Base-by-base conservation (phyloP, 2,797 vertebrate genomes). In the Lepilemur ruficaudatus region DNA sequence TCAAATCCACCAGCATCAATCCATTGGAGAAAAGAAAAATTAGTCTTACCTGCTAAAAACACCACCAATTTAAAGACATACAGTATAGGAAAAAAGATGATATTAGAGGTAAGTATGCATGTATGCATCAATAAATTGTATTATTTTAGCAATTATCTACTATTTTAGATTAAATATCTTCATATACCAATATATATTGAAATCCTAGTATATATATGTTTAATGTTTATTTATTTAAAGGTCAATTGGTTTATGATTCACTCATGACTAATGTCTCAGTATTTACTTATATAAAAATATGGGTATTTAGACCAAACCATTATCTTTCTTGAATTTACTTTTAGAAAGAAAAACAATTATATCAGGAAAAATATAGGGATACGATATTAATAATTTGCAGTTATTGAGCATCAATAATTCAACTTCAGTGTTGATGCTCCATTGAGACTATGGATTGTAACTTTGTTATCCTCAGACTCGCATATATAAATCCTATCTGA, bases 1-100 rank as follows among this genome's bases (percentile, higher is more conserved):
- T 99, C 99, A 93, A 99, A 99, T 98, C 99, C 99, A 0, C 98
- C 99, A 17, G 99, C 99, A 89, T 99, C 99, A 91, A 99, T 99
- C 98, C 98, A 99, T 83, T 99, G 99, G 99, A 99, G 98, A 98
- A 99, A 99, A 98, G 99, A 99, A 93, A 99, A 99, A 98, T 98
- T 99, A 98, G 98, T 99, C 96, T 99, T 99, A 97, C 99, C 99
- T 0, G 98, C 99, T 12, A 99, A 99, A 98, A 99, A 99, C 41
- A 99, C 98, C 1, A 98, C 99, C 92, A 99, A 99, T 98, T 99
- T 99, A 82, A 99, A 99, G 91, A 99, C 99, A 0, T 98, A 99
- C 96, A 99, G 98, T 46, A 80, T 98, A 48, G 99, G 99, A 89
- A 99, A 99, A 94, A 99, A 99, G 97, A 98, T 99, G 6, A 99